Evolutionary conservation across 2,797 vertebrate species (phyloP).

Genomic region (Tangara arthus): DNA sequence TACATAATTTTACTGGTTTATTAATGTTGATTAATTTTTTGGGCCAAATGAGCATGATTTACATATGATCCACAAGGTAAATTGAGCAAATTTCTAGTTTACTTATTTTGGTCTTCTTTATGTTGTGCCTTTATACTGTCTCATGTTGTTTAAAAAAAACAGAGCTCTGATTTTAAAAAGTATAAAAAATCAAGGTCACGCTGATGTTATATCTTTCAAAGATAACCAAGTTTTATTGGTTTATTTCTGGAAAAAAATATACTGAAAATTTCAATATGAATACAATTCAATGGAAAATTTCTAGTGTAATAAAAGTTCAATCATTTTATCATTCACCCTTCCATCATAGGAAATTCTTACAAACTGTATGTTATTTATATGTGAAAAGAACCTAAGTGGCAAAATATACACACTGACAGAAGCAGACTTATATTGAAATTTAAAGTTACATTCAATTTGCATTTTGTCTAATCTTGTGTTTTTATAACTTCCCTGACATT

Average conservation of each 20-base stretch:
- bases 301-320: background rate
- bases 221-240: constrained; percentile 37
- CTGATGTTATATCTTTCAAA: constrained; percentile 20
- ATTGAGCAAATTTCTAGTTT: background rate
- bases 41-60: background rate
- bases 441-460: background rate
- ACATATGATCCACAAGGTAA: background rate
- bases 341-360: background rate
- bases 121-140: background rate
- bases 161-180: background rate
- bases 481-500: background rate
- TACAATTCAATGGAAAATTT: constrained; percentile 19
- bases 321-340: background rate
- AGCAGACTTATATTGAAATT: background rate
- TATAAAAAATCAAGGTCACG: background rate
- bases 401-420: background rate
- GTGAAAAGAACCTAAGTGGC: background rate
- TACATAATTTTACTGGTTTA: background rate
- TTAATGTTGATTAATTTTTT: background rate
- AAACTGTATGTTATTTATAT: background rate
- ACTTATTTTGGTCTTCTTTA: background rate
- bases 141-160: background rate
- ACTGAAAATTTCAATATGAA: background rate
- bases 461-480: background rate
- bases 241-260: constrained; percentile 45